A percentile compares a stretch with the other conserved stretches of the same genome.
phyloP scores from a whole-genome alignment of 2,113 vertebrate genomes.

The Miniopterus natalensis region DNA sequence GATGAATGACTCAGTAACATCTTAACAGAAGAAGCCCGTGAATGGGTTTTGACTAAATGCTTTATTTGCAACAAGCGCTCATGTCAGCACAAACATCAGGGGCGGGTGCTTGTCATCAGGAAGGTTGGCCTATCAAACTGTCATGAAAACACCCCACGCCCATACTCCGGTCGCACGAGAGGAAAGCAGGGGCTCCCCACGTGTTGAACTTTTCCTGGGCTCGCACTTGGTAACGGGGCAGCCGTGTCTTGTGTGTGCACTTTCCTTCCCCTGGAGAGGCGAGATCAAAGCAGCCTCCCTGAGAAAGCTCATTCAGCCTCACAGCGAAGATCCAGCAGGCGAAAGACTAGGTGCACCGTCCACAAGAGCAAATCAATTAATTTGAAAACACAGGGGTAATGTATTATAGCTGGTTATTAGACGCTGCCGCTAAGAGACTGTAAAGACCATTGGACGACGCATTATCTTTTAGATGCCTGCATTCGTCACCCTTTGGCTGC shows the following conservation, averaged over 20 bases:
- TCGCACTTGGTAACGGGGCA: neutral
- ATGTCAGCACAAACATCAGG: neutral
- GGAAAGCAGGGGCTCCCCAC: neutral
- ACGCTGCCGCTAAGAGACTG: slow-evolving; percentile 55
- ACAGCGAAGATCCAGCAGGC: slow-evolving; percentile 72
- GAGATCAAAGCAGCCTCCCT: slow-evolving; percentile 58
- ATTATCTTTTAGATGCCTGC: slow-evolving; percentile 16
- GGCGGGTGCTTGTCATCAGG: neutral
- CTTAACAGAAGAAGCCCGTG: neutral
- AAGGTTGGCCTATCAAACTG: neutral
- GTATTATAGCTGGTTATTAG: slow-evolving; percentile 55
- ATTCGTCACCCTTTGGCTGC: slow-evolving; percentile 25
- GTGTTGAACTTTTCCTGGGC: neutral
- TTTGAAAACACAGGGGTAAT: slow-evolving; percentile 65
- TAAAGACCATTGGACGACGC: neutral
- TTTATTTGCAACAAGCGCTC: slow-evolving; percentile 23
- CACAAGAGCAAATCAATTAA: slow-evolving; percentile 70
- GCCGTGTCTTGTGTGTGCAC: too few species aligned
- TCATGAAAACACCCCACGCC: neutral
- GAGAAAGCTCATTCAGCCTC: slow-evolving; percentile 67
- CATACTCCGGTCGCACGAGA: neutral
- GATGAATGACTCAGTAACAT: neutral
- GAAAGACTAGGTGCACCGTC: slow-evolving; percentile 52
- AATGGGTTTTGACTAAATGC: slow-evolving; percentile 36
- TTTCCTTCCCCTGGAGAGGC: neutral